Base-by-base conservation (phyloP, 2,888 invertebrate species). In the Orchesellides sinensis region DNA sequence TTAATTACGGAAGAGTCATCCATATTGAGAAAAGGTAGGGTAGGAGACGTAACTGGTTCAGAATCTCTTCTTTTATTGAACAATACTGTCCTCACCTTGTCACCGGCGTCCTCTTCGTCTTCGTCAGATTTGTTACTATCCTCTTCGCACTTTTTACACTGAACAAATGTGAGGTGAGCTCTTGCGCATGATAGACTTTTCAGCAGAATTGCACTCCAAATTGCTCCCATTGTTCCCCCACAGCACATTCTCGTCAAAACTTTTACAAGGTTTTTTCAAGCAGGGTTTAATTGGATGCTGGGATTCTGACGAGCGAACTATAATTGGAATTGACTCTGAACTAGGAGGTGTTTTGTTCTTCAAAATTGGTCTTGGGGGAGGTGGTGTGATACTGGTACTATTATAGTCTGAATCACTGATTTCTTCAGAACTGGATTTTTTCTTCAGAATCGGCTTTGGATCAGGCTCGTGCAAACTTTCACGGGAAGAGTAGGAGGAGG, bases 361-460 rank as follows among this genome's bases (percentile, higher is more conserved):
- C 1, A 87, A 73, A 47, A 87, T 87, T 19, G 87, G 87, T 61
- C 85, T 84, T n/a, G 87, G 86, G 17, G 72, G 73, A 6, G 72
- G 84, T 32, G 78, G 78, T 0, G 78, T 78, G n/a, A 78, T 69
- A 8, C 72, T 72, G 17, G 79, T 79, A 29, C 70, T 72, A 65
- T 79, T 79, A 65, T 79, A 79, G 45, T 87, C 87, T 5, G 70
- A 47, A 65, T 87, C 87, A 29, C 86, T 86, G 17, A 87, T 83
- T 66, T 87, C 87, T 45, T 87, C 87, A 5, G 86, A 86, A 70
- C 86, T 86, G 4, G 85, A 84, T 63, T 87, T 87, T 61, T 87
- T 87, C 73, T 87, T 87, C 12, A 86, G 61, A 45, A 87, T 86
- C 19, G 87, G 86, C 52, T 86, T 87, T 29, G 86, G 86, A 52